Conservation (phyloP, 2,888 invertebrate genomes). For the Acrobasis suavella region DNA sequence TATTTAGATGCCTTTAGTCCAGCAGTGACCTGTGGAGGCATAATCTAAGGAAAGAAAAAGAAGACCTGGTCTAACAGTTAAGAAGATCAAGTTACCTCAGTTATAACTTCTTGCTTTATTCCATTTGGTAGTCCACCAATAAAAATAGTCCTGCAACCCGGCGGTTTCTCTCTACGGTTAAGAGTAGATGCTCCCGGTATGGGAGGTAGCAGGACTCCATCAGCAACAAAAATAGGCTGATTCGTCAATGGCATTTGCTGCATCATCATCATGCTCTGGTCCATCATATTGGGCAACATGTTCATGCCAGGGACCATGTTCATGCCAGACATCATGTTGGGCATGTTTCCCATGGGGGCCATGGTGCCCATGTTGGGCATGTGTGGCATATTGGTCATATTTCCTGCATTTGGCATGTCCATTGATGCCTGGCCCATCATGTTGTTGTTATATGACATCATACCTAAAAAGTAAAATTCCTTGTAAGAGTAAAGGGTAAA, state of each 20-base stretch:
- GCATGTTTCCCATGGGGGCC: constrained; percentile 35
- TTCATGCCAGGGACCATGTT: constrained; percentile 37
- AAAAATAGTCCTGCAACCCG: constrained; percentile 95
- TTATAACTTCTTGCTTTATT: constrained; percentile 89
- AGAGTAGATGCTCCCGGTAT: constrained; percentile 91
- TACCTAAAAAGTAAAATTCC: constrained; percentile 35
- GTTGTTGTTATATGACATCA: constrained; percentile 43
- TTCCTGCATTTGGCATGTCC: constrained; percentile 41
- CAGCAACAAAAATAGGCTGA: constrained; percentile 81
- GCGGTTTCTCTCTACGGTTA: constrained; percentile 91
- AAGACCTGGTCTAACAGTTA: too few relatives aligned
- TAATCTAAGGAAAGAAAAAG: too few relatives aligned
- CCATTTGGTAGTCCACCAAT: constrained; percentile 95
- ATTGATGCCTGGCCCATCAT: constrained; percentile 44
- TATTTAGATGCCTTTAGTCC: too few relatives aligned
- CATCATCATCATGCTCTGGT: constrained; percentile 81
- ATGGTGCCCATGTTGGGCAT: constrained; percentile 32
- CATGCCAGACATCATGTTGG: constrained; percentile 16
- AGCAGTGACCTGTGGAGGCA: too few relatives aligned
- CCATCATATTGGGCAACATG: constrained; percentile 71
- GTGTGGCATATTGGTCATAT: constrained; percentile 35
- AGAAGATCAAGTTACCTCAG: constrained; percentile 82
- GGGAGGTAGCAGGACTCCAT: constrained; percentile 92
- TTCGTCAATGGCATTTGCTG: constrained; percentile 43
- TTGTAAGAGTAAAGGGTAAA: too few relatives aligned